Evolutionary conservation across 2,888 invertebrate species (phyloP), one percentile per base, ranked within the genome.

Genomic region (Electrophaes corylata): DNA sequence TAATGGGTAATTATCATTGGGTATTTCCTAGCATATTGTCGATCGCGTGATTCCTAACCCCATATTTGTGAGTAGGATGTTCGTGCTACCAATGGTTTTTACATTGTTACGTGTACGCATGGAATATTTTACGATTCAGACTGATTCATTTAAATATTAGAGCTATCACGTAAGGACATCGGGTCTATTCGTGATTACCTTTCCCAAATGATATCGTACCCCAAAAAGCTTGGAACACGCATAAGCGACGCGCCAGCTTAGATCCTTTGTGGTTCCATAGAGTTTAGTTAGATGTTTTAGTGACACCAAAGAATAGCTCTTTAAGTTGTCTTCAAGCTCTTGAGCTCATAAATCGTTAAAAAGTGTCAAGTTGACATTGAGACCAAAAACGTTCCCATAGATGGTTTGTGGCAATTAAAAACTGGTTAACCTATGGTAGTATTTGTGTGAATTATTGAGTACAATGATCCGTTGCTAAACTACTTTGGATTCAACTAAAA

Each of bases 21-120:
- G 55, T 49, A 54, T 49, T 55, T 47, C 48, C 55, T 44, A 18
- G 47, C 18, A 41, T 48, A 48, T 48, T 43, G 47, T n/a, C 20
- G 43, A 26, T 55, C 29, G 55, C 55, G 55, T 55, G 55, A 49
- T 18, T 26, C 20, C 8, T 29, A 48, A 48, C 55, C 55, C 55
- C 44, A 19, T 49, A 49, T 55, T 55, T 47, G 55, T 29, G 41
- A 44, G 18, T 40, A 54, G 48, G 48, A 55, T 55, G 55, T 55
- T 55, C 48, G 55, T 49, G 55, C 19, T 12, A 11, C 16, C 41
- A 29, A 49, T 44, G 43, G 8, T 26, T 52, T 53, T 55, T 55
- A 55, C 43, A 37, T 20, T 20, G 40, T 47, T 44, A 55, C 54
- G 41, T 47, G 41, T 55, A 48, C 41, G 41, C 33, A 46, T 41